Evolutionary conservation across 2,113 vertebrate species (phyloP).

Genomic region (Copsychus sechellarum): DNA sequence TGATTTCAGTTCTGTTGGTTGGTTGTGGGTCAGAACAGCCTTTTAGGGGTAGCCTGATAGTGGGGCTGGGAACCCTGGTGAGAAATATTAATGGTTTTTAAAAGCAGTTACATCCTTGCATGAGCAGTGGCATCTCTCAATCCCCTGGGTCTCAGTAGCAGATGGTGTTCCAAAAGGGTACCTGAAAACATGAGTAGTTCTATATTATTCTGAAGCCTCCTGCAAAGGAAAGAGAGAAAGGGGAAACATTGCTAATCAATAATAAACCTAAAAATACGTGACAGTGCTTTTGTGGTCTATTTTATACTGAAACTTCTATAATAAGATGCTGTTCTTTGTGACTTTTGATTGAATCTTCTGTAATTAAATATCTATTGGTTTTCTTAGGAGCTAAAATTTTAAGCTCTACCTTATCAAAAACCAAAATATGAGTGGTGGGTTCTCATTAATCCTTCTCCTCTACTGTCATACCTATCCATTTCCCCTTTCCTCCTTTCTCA

Average conservation of each 20-base stretch:
- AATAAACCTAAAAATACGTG: not conserved
- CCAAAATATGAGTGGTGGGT: slow-evolving; percentile 64
- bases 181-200: not conserved
- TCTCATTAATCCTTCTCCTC: slow-evolving; percentile 77
- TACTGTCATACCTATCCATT: slow-evolving; percentile 80
- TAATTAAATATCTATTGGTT: not conserved
- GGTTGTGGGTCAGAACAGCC: not conserved
- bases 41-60: not conserved
- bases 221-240: slow-evolving; percentile 56
- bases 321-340: not conserved
- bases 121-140: not conserved
- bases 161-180: not conserved
- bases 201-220: not conserved
- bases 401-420: slow-evolving; percentile 58
- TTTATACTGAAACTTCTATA: slow-evolving; percentile 7
- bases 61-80: not conserved
- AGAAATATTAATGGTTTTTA: not conserved
- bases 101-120: not conserved
- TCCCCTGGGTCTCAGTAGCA: not conserved
- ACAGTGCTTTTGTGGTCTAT: not conserved
- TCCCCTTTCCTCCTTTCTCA: slow-evolving; percentile 84
- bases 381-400: slow-evolving; percentile 36
- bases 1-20: not conserved
- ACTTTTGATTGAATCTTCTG: slow-evolving; percentile 6
- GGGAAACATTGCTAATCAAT: slow-evolving; percentile 4